Percentiles rank a stretch among this genome's conserved stretches.
phyloP scores from a whole-genome alignment of 23 tunicate genomes.

The Styela clava region DNA sequence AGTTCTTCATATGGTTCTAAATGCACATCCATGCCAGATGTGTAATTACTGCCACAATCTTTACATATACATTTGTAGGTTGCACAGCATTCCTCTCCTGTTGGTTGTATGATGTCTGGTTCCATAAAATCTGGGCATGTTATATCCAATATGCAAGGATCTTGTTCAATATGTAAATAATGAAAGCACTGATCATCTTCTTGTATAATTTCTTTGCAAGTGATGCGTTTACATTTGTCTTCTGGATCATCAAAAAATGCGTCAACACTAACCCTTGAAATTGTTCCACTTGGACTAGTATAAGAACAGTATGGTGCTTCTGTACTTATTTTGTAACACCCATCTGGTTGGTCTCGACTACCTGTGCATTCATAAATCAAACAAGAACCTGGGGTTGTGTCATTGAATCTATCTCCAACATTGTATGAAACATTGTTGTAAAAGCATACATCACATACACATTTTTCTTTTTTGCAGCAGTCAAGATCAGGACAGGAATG shows the following conservation, averaged over 20 bases:
- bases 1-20: background rate
- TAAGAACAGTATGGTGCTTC: background rate
- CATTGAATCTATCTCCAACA: slow-evolving; percentile 28
- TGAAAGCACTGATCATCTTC: background rate
- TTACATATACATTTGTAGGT: slow-evolving; percentile 32
- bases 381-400: slow-evolving; percentile 1
- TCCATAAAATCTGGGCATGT: slow-evolving; percentile 25
- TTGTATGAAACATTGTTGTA: slow-evolving; percentile 10
- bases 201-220: background rate
- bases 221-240: background rate
- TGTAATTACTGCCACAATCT: slow-evolving; percentile 28
- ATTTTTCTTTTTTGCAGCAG: slow-evolving; percentile 34
- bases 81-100: slow-evolving; percentile 36
- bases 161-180: background rate
- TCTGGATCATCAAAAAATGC: slow-evolving; percentile 18
- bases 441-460: slow-evolving; percentile 38
- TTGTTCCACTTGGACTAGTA: slow-evolving; percentile 4
- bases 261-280: slow-evolving; percentile 12
- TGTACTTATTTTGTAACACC: slow-evolving; percentile 19
- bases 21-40: background rate
- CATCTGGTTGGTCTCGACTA: slow-evolving; percentile 17
- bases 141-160: slow-evolving; percentile 11
- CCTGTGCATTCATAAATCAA: slow-evolving; percentile 10
- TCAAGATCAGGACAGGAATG: slow-evolving; percentile 23
- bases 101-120: background rate